These are phyloP conservation scores for Drosophila nr. perissopoda DNA, from an alignment of 2,888 invertebrate genomes.

Conservation along the genomic window DNA sequence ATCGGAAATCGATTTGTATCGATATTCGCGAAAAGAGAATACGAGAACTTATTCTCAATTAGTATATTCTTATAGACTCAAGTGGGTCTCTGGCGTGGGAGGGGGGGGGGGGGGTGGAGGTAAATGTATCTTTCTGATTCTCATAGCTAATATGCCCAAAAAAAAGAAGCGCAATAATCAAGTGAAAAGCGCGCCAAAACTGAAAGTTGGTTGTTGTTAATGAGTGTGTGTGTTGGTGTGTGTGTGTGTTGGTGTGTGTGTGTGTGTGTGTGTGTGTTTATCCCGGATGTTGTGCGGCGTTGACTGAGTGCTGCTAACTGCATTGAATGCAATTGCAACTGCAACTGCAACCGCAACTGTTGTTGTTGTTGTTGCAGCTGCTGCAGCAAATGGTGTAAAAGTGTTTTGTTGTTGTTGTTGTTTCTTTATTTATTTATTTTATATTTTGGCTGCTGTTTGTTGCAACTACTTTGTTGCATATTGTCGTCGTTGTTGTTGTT, in stretches of 20 bases:
- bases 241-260: too few species aligned
- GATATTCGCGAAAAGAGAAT: not conserved
- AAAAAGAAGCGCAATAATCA: not conserved
- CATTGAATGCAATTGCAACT: constrained; percentile 34
- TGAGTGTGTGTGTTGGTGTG: not conserved
- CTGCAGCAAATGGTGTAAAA: constrained; percentile 46
- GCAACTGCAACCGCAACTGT: constrained; percentile 28
- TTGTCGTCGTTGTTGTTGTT: constrained; percentile 17
- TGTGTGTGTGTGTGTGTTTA: constrained; percentile 38
- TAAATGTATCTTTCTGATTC: not conserved
- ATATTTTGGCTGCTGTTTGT: constrained; percentile 19
- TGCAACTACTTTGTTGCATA: constrained; percentile 18
- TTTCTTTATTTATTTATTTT: constrained; percentile 4
- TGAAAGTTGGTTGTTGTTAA: constrained; percentile 14
- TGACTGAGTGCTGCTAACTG: constrained; percentile 45
- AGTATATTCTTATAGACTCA: not conserved
- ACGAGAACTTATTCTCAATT: not conserved
- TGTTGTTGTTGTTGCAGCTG: constrained; percentile 21
- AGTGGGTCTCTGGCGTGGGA: too few species aligned
- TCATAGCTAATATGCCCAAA: constrained; percentile 8
- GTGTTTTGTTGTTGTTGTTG: constrained; percentile 9
- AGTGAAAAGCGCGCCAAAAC: constrained; percentile 47
- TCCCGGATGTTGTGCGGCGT: constrained; percentile 52
- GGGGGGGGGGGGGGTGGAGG: not conserved
- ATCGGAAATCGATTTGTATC: not conserved